Base-by-base conservation (phyloP, 2,113 vertebrate species). In the Brachyistius frenatus region DNA sequence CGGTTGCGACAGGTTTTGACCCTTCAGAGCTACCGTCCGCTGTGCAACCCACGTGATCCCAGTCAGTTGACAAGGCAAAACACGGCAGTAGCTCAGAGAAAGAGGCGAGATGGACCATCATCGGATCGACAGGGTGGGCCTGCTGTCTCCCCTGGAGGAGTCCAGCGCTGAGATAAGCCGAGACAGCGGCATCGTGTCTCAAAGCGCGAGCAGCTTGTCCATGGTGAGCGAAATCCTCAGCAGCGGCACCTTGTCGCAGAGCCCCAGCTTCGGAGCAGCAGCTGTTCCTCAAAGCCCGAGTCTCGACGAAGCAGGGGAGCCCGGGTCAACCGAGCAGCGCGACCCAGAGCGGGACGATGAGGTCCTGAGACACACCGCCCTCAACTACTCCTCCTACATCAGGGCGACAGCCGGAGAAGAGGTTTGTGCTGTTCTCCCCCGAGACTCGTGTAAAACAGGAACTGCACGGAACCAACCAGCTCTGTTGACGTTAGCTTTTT, bases 161-260 rank as follows among this genome's bases (percentile, higher is more conserved):
- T 91, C 79, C 66, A 94, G 86, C 5, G 84, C 93, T 0, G 90
- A 93, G n/a, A 93, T 95, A 15, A 96, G 96, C 73, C 88, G 91
- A 2, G 97, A 98, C 94, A 98, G 97, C 86, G 97, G 97, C 57
- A 92, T 95, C 13, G 97, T 97, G 9, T 99, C 97, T 0, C 97
- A 97, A 66, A 98, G 97, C 69, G 95, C 95, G 7, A 98, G 97
- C 92, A 96, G 94, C 32, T 65, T 96, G 32, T 99, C 97, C 1
- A 96, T 96, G 86, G 84, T 96, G 50, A 97, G 95, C 50, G 96
- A 97, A 1, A 77, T 92, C 76, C 84, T 92, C 62, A 92, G 94
- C 89, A 88, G 94, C 92, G 85, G 93, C 0, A 80, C 82, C 9
- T 91, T 95, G 84, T 95, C 94, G 57, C 91, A 93, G 88, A 96